Conservation (phyloP, 2,113 vertebrate genomes). For the Machaerirhynchus nigripectus region DNA sequence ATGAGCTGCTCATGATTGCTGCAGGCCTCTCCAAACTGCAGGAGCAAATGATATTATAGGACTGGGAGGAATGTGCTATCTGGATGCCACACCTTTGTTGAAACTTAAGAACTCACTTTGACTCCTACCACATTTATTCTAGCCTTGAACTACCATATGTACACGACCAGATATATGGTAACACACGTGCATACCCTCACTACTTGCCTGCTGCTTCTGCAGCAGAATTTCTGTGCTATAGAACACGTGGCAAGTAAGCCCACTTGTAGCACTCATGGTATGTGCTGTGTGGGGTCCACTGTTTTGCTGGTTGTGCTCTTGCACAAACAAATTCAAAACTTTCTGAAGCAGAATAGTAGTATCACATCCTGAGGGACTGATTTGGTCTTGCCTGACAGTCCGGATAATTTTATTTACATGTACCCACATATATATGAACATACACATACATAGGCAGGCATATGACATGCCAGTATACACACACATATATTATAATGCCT, state of each 20-base stretch:
- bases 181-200: rapidly evolving
- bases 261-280: neutral
- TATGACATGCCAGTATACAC: neutral
- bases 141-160: neutral
- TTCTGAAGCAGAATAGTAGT: neutral
- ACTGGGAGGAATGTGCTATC: neutral
- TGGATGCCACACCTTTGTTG: neutral
- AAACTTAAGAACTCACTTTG: neutral
- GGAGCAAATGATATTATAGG: neutral
- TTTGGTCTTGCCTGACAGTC: neutral
- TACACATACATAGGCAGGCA: neutral
- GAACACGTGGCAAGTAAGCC: neutral
- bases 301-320: neutral
- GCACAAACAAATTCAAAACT: neutral
- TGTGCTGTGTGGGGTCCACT: too few relatives aligned
- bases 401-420: neutral
- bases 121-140: neutral
- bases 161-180: rapidly evolving
- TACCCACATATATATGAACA: neutral
- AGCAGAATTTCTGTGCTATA: neutral
- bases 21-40: conserved; percentile 11
- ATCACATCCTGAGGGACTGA: neutral
- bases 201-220: neutral
- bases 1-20: conserved; percentile 19
- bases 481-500: neutral